phyloP scores from a whole-genome alignment of 2,888 invertebrate species.

The Oscheius sp. region DNA sequence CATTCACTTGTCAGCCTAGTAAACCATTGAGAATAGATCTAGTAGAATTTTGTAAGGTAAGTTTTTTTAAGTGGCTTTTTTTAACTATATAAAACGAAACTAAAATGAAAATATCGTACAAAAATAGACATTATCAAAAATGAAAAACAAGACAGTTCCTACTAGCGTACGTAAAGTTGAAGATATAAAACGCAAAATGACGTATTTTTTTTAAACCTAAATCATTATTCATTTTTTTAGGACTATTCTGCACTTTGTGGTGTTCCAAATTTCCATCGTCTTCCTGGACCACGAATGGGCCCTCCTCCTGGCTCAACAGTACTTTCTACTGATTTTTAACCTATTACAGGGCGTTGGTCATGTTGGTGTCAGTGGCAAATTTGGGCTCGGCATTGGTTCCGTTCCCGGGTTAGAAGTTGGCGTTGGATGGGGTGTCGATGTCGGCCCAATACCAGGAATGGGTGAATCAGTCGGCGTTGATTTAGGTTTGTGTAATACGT shows the following conservation, averaged over 20 bases:
- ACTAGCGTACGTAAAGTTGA: too few relatives aligned
- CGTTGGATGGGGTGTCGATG: slow-evolving; percentile 62
- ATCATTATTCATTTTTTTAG: too few relatives aligned
- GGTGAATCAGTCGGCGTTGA: slow-evolving; percentile 60
- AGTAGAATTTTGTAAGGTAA: slow-evolving; percentile 63
- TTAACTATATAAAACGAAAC: background rate
- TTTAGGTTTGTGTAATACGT: slow-evolving; percentile 28
- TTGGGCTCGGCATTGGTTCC: slow-evolving; percentile 57
- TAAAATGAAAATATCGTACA: too few relatives aligned
- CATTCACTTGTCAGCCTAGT: slow-evolving; percentile 61
- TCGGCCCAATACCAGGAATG: slow-evolving; percentile 64
- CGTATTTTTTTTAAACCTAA: too few relatives aligned
- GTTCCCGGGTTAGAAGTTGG: slow-evolving; percentile 60
- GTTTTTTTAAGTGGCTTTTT: background rate
- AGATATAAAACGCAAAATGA: too few relatives aligned
- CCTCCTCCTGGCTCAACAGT: slow-evolving; percentile 44
- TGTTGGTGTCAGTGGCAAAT: slow-evolving; percentile 58
- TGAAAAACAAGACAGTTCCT: too few relatives aligned
- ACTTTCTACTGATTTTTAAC: background rate
- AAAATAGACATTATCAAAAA: too few relatives aligned
- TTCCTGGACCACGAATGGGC: slow-evolving; percentile 61
- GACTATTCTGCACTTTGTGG: slow-evolving; percentile 60
- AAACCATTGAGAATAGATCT: slow-evolving; percentile 62
- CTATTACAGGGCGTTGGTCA: slow-evolving; percentile 37
- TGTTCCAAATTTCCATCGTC: slow-evolving; percentile 58